These are phyloP conservation scores for Discoglossus pictus DNA, from an alignment of 2,797 vertebrate species.

Conservation along the genomic window DNA sequence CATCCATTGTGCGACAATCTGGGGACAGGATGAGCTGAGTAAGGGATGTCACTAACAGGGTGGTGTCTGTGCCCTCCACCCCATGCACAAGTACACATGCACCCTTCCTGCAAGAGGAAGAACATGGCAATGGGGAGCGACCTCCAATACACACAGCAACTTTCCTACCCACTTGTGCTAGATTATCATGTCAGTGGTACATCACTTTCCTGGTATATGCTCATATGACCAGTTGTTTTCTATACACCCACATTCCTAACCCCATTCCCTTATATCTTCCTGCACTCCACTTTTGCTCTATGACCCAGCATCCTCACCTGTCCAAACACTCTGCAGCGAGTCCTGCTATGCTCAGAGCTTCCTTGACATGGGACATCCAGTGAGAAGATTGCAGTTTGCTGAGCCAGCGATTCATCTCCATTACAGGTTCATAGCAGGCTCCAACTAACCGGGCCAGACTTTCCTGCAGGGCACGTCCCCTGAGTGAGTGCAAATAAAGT, in stretches of 20 bases:
- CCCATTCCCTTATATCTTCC: fast-evolving
- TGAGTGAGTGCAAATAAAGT: slow-evolving; percentile 52
- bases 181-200: no score
- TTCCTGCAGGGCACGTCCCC: slow-evolving; percentile 81
- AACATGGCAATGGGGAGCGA: no score
- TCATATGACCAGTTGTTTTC: no score
- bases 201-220: no score
- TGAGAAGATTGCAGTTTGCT: slow-evolving; percentile 81
- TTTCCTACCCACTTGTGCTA: no score
- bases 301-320: slow-evolving; percentile 64
- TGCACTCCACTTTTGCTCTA: background rate
- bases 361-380: slow-evolving; percentile 85
- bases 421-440: slow-evolving; percentile 71
- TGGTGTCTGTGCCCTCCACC: slow-evolving; percentile 79
- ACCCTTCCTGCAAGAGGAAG: slow-evolving; percentile 69
- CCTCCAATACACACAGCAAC: no score
- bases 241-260: no score
- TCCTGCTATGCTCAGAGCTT: slow-evolving; percentile 76
- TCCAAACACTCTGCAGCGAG: slow-evolving; percentile 84
- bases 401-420: slow-evolving; percentile 83
- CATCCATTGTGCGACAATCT: slow-evolving; percentile 71
- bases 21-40: slow-evolving; percentile 87
- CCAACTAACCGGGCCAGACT: slow-evolving; percentile 79
- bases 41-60: slow-evolving; percentile 81
- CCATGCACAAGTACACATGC: slow-evolving; percentile 81